Conservation (phyloP, 2,888 invertebrate species). For the Coelinius sp. region DNA sequence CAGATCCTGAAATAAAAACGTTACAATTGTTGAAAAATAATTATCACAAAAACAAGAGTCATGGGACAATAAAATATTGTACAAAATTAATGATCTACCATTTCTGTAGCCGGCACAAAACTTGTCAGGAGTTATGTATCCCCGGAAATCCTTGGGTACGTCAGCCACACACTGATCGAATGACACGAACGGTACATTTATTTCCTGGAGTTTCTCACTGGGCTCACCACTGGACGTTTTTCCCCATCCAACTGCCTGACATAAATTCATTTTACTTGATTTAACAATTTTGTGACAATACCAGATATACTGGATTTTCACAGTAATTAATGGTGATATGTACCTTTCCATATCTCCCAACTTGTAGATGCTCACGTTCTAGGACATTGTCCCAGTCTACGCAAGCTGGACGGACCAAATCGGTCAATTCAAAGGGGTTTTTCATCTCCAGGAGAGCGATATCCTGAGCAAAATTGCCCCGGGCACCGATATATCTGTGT, state of each 20-base stretch:
- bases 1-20: constrained; percentile 52
- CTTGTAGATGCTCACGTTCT: constrained; percentile 4
- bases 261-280: constrained; percentile 14
- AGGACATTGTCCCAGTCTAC: constrained; percentile 53
- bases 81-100: constrained; percentile 44
- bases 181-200: constrained; percentile 53
- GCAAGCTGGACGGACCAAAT: constrained; percentile 50
- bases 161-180: constrained; percentile 50
- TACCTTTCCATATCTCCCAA: constrained; percentile 21
- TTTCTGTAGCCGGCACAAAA: constrained; percentile 57
- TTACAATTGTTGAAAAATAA: constrained; percentile 1
- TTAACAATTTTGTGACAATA: no score
- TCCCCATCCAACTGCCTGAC: constrained; percentile 57
- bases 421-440: constrained; percentile 48
- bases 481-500: constrained; percentile 27
- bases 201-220: constrained; percentile 50
- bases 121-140: constrained; percentile 56
- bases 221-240: constrained; percentile 48
- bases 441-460: constrained; percentile 51
- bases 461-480: constrained; percentile 54
- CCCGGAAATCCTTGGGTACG: constrained; percentile 52
- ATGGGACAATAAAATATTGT: neutral
- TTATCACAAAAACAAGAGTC: constrained; percentile 2
- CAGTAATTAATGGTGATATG: neutral
- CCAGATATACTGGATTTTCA: neutral